phyloP scores from a whole-genome alignment of 2,797 vertebrate species.

The Perdix hodgsoniae region DNA sequence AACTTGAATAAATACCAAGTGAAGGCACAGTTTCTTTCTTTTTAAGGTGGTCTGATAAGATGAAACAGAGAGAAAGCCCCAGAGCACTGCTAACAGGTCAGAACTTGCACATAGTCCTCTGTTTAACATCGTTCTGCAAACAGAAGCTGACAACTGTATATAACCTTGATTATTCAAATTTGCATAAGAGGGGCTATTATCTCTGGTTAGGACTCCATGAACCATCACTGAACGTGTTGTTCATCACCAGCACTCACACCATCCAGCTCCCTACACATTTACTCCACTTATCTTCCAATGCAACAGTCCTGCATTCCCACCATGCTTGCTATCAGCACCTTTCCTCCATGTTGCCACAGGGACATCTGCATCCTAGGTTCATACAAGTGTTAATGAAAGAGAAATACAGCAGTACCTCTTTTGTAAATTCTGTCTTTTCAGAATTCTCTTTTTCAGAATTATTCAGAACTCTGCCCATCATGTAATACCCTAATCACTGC shows the following conservation, averaged over 20 bases:
- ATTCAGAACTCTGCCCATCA: not conserved
- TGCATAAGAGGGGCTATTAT: not conserved
- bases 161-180: not conserved
- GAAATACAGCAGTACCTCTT: not conserved
- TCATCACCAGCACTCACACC: not conserved
- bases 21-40: no score
- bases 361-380: not conserved
- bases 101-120: not conserved
- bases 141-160: not conserved
- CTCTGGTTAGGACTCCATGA: not conserved
- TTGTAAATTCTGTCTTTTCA: not conserved
- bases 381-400: not conserved
- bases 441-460: not conserved
- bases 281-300: not conserved
- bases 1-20: not conserved
- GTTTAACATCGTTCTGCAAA: not conserved
- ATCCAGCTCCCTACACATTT: not conserved
- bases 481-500: not conserved
- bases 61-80: no score
- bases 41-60: not conserved
- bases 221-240: not conserved
- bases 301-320: not conserved
- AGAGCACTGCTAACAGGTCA: not conserved
- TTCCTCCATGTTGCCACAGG: not conserved
- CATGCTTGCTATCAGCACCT: accelerated